These are phyloP conservation scores for Tupiocoris notatus DNA, from an alignment of 2,888 invertebrate species.

Conservation along the genomic window DNA sequence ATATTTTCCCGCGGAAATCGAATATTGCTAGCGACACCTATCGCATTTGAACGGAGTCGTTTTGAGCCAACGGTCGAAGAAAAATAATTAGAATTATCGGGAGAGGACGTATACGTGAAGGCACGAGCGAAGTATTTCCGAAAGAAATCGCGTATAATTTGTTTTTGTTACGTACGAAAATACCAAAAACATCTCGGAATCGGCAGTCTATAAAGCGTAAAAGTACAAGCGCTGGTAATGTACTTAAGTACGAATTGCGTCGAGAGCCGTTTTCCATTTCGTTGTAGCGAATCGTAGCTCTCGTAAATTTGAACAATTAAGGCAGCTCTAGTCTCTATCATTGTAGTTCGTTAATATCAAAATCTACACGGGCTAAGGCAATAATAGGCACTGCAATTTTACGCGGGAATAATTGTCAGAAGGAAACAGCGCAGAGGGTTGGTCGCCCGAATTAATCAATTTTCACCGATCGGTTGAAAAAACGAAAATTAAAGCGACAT, in stretches of 20 bases:
- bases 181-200: neutral
- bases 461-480: too few relatives aligned
- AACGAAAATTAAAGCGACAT: too few relatives aligned
- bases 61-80: neutral
- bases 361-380: too few relatives aligned
- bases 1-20: neutral
- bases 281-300: slow-evolving; percentile 23
- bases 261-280: neutral
- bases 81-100: neutral
- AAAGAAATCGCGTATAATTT: neutral
- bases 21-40: neutral
- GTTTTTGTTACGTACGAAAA: slow-evolving; percentile 37
- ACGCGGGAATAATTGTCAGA: too few relatives aligned
- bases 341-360: too few relatives aligned
- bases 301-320: slow-evolving; percentile 41
- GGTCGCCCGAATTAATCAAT: too few relatives aligned
- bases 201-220: slow-evolving; percentile 29
- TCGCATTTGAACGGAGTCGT: too few relatives aligned
- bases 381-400: too few relatives aligned
- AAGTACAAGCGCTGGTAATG: neutral
- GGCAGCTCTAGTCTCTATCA: slow-evolving; percentile 46
- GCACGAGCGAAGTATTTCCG: slow-evolving; percentile 26
- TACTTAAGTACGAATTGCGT: neutral
- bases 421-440: too few relatives aligned
- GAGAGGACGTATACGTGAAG: slow-evolving; percentile 33